These are phyloP conservation scores for Thymelicus acteon DNA, from an alignment of 2,888 invertebrate genomes.

Conservation along the genomic window DNA sequence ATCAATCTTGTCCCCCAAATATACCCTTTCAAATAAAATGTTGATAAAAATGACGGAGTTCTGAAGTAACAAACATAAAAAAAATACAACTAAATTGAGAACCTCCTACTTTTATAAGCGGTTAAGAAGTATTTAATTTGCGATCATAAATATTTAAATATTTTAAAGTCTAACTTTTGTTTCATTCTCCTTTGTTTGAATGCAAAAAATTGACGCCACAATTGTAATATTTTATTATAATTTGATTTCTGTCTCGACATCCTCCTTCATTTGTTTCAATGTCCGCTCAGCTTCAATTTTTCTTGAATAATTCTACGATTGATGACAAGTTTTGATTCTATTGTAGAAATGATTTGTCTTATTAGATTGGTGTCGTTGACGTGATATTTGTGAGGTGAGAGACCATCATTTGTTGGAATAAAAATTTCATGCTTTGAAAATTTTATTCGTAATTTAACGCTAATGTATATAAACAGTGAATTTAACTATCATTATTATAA, in stretches of 20 bases:
- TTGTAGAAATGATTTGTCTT: slow-evolving; percentile 49
- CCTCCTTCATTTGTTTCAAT: slow-evolving; percentile 65
- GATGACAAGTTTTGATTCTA: slow-evolving; percentile 60
- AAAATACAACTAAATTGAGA: too few relatives aligned
- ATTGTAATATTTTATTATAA: slow-evolving; percentile 73
- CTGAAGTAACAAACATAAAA: too few relatives aligned
- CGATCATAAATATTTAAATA: too few relatives aligned
- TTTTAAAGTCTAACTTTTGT: background rate
- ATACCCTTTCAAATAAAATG: too few relatives aligned
- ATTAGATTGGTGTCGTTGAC: slow-evolving; percentile 41
- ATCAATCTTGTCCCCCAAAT: too few relatives aligned
- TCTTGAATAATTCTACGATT: slow-evolving; percentile 77
- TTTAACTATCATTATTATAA: too few relatives aligned
- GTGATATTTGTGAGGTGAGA: slow-evolving; percentile 22
- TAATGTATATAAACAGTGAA: too few relatives aligned
- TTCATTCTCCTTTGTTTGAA: slow-evolving; percentile 16
- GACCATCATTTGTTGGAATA: slow-evolving; percentile 13
- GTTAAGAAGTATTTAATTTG: too few relatives aligned
- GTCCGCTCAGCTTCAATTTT: slow-evolving; percentile 68
- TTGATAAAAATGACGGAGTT: too few relatives aligned
- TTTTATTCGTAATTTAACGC: too few relatives aligned
- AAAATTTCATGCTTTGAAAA: background rate
- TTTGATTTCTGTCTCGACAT: slow-evolving; percentile 67
- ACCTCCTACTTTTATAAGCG: too few relatives aligned
- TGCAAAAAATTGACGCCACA: slow-evolving; percentile 46